Percentiles rank a stretch among this genome's conserved stretches.
Conservation (phyloP, 2,797 vertebrate genomes). For the Spinus pinus region DNA sequence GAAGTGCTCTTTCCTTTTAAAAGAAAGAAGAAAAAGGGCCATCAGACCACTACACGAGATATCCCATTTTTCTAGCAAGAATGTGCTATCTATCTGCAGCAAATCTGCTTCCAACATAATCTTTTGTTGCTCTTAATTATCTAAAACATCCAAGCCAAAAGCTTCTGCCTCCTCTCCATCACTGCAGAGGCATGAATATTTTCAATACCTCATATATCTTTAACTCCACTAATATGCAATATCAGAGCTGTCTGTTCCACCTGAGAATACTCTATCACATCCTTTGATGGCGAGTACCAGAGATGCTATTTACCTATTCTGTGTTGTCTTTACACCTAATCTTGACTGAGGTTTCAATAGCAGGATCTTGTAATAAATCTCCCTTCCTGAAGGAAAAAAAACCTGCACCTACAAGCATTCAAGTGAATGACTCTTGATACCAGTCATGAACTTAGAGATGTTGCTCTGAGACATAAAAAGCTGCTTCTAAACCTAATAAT, state of each 20-base stretch:
- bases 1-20: slow-evolving; percentile 11
- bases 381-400: slow-evolving; percentile 1
- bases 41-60: neutral
- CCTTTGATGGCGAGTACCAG: slow-evolving; percentile 10
- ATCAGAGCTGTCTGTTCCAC: slow-evolving; percentile 50
- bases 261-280: slow-evolving; percentile 20
- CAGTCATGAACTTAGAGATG: slow-evolving; percentile 13
- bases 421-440: slow-evolving; percentile 42
- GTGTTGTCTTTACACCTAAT: slow-evolving; percentile 49
- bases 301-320: slow-evolving; percentile 36
- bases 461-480: neutral
- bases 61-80: slow-evolving; percentile 26
- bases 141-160: slow-evolving; percentile 46
- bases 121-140: slow-evolving; percentile 63
- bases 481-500: slow-evolving; percentile 22
- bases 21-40: neutral
- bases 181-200: slow-evolving; percentile 45
- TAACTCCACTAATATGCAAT: slow-evolving; percentile 43
- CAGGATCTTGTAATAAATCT: slow-evolving; percentile 51
- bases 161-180: slow-evolving; percentile 9
- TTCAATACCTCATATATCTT: slow-evolving; percentile 49
- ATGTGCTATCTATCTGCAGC: neutral
- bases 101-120: slow-evolving; percentile 36
- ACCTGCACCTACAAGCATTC: neutral
- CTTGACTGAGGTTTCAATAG: slow-evolving; percentile 42